Conservation (phyloP, 1,140 invertebrate species). For the Zophobas morio region DNA sequence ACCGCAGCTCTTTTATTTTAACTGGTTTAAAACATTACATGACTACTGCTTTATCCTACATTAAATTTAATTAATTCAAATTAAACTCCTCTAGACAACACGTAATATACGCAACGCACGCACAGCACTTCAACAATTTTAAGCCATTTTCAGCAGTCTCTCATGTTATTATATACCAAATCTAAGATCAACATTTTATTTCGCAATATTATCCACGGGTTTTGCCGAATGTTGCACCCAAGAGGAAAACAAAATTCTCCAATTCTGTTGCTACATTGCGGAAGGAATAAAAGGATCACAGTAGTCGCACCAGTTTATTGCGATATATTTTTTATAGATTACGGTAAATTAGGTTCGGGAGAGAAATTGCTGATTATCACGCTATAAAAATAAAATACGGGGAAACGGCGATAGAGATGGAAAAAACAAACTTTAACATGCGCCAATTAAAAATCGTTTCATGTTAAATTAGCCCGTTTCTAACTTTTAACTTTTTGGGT, state of each 20-base stretch:
- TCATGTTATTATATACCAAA: slow-evolving; percentile 4
- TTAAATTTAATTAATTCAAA: too few relatives aligned
- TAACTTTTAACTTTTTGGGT: background rate
- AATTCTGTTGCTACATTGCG: slow-evolving; percentile 22
- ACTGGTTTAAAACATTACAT: too few relatives aligned
- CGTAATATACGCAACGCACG: too few relatives aligned
- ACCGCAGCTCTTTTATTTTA: too few relatives aligned
- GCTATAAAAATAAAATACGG: background rate
- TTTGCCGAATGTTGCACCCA: slow-evolving; percentile 39
- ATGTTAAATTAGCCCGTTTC: too few relatives aligned
- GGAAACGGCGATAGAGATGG: background rate
- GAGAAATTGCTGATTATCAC: slow-evolving; percentile 21
- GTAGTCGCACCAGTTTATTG: slow-evolving; percentile 30
- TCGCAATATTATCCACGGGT: slow-evolving; percentile 27
- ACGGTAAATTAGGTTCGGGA: slow-evolving; percentile 9
- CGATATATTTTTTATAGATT: slow-evolving; percentile 34
- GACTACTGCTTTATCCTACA: too few relatives aligned
- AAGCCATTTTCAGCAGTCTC: background rate
- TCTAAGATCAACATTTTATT: slow-evolving; percentile 33
- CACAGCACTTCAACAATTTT: too few relatives aligned
- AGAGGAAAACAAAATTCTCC: slow-evolving; percentile 40
- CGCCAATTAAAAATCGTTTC: too few relatives aligned
- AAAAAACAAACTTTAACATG: too few relatives aligned
- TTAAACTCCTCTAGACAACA: too few relatives aligned
- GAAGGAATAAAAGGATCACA: slow-evolving; percentile 33